Percentiles rank a stretch among this genome's conserved stretches.
Evolutionary conservation across 2,113 vertebrate species (phyloP).

Genomic region (Opisthocomus hoazin): DNA sequence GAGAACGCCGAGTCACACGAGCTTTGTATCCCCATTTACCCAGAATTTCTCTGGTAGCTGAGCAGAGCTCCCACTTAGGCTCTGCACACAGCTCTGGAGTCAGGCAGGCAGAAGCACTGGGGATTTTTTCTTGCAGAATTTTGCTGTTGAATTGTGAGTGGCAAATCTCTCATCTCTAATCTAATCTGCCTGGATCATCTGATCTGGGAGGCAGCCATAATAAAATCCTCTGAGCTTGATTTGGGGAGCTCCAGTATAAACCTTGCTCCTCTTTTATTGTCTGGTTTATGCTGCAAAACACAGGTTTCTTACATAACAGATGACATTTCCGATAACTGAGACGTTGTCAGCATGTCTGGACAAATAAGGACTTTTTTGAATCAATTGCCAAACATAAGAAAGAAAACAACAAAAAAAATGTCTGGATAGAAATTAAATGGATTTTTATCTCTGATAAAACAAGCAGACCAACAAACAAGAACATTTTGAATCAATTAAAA

Average conservation of each 20-base stretch:
- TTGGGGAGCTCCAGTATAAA: neutral
- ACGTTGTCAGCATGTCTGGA: neutral
- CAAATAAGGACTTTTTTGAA: neutral
- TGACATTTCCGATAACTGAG: neutral
- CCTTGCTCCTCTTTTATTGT: neutral
- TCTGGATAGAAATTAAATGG: neutral
- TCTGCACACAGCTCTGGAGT: neutral
- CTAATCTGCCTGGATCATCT: neutral
- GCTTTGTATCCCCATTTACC: neutral
- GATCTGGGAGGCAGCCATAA: neutral
- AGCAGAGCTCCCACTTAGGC: neutral
- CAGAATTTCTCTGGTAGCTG: neutral
- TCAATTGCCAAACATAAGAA: neutral
- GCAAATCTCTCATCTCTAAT: neutral
- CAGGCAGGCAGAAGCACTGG: neutral
- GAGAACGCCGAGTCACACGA: neutral
- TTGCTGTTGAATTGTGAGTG: neutral
- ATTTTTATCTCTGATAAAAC: neutral
- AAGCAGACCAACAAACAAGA: neutral
- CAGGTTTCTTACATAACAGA: neutral
- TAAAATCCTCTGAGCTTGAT: neutral
- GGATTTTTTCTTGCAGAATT: neutral
- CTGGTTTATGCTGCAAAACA: neutral
- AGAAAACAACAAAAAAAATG: neutral
- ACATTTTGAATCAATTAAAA: neutral